Evolutionary conservation across 2,797 vertebrate species (phyloP).

Genomic region (Myiotriccus ornatus): DNA sequence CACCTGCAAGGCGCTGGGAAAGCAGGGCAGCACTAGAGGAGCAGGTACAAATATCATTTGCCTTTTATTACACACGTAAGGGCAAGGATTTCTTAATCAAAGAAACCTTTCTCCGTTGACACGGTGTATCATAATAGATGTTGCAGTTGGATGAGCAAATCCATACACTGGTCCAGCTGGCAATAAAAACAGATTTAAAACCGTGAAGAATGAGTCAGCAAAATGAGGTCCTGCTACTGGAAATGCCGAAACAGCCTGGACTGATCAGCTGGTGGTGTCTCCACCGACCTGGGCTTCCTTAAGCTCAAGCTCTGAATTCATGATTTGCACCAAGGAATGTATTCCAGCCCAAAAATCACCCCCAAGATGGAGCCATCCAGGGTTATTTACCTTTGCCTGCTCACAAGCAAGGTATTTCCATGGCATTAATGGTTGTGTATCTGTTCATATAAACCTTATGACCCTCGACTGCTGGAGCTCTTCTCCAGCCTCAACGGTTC

Average conservation of each 20-base stretch:
- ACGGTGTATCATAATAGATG: background rate
- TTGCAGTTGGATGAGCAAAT: background rate
- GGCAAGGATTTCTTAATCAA: background rate
- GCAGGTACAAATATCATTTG: background rate
- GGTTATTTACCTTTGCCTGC: background rate
- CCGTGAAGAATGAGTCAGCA: background rate
- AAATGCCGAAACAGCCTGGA: background rate
- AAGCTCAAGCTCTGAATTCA: fast-evolving
- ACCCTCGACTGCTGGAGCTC: background rate
- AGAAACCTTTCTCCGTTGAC: background rate
- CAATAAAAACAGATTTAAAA: background rate
- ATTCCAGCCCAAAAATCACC: background rate
- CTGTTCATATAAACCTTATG: background rate
- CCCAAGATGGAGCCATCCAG: background rate
- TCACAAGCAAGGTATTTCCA: background rate
- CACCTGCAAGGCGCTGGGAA: background rate
- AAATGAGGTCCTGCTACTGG: background rate
- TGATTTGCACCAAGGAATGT: background rate
- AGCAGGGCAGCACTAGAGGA: background rate
- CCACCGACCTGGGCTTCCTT: background rate
- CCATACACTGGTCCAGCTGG: fast-evolving
- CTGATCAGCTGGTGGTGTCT: background rate
- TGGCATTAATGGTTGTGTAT: fast-evolving
- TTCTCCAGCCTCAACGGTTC: fast-evolving
- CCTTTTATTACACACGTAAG: background rate